Evolutionary conservation across 2,888 invertebrate genomes (phyloP).

Genomic region (Bruchidius siliquastri): DNA sequence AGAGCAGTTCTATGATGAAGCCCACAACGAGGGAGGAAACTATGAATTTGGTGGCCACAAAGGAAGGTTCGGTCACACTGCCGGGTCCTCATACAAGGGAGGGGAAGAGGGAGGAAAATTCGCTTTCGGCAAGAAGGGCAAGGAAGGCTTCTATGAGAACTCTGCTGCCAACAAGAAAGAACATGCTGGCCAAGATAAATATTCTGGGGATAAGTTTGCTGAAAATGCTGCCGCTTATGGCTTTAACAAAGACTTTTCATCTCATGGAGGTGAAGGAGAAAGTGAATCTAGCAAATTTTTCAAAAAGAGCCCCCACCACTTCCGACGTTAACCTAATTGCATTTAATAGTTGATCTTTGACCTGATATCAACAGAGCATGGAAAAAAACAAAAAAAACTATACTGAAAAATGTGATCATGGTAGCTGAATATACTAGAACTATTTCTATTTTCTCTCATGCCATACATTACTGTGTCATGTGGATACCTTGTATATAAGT

Average conservation of each 20-base stretch:
- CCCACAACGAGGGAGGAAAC: constrained; percentile 60
- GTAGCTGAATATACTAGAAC: not conserved
- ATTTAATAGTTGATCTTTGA: not conserved
- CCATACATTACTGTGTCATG: not conserved
- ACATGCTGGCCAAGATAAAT: constrained; percentile 58
- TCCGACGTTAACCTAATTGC: not conserved
- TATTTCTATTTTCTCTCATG: not conserved
- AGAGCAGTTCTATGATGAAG: constrained; percentile 62
- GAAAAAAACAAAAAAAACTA: not conserved
- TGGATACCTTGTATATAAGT: not conserved
- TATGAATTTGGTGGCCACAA: constrained; percentile 54
- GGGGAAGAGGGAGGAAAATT: constrained; percentile 57
- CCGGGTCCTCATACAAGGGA: constrained; percentile 56
- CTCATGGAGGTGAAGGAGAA: constrained; percentile 57
- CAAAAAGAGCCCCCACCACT: constrained; percentile 51
- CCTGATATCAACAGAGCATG: not conserved
- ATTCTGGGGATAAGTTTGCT: constrained; percentile 56
- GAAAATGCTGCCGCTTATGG: constrained; percentile 56
- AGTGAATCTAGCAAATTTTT: constrained; percentile 56
- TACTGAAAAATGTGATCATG: not conserved
- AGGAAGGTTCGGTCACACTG: constrained; percentile 56
- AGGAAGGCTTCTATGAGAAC: constrained; percentile 56
- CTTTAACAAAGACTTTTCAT: constrained; percentile 57
- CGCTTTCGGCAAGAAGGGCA: constrained; percentile 55
- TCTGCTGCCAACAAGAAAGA: constrained; percentile 55